Base-by-base conservation (phyloP, 2,888 invertebrate genomes). In the Lottia scabra region DNA sequence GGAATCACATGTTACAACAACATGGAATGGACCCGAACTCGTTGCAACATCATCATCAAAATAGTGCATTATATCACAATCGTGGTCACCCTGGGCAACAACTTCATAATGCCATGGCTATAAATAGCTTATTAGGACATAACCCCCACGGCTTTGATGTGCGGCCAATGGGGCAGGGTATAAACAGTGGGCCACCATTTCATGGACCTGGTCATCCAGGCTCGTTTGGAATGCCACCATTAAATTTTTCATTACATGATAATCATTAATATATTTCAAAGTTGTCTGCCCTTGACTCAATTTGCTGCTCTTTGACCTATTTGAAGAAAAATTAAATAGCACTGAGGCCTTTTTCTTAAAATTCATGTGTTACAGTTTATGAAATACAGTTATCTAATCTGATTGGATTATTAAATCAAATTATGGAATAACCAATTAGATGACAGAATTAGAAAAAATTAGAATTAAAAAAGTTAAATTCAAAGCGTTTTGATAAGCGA, bases 101-200 rank as follows among this genome's bases (percentile, higher is more conserved):
- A 27, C 75, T 87, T 8, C 86, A 86, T 73, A 86, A 87, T 67
- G 81, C 83, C 46, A 88, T 89, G 85, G 85, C 84, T 70, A 84
- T 89, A 38, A 89, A 89, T 78, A 87, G 86, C 66, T 82, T 90
- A 63, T 80, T 90, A 10, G 85, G 88, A 19, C 88, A 88, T 73
- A 87, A 87, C 76, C 88, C 87, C 44, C 89, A 88, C 75, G 83
- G 86, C 4, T 89, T 89, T 77, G 87, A 88, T 72, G 83, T 85
- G 8, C 76, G 85, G 46, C 81, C 78, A 44, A 80, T 84, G 77
- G 78, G 80, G 10, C 85, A 84, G 46, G 78, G 82, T 19, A 85
- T 87, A 73, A 85, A 84, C 73, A 83, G 84, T 43, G 84, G 84
- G 1, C 84, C 87, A n/a, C 83, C 88, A 5, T 87, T 88, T 76